Percentiles rank a stretch among this genome's conserved stretches.
phyloP scores from a whole-genome alignment of 1,140 invertebrate species.

The Drosophila nigrodunni region DNA sequence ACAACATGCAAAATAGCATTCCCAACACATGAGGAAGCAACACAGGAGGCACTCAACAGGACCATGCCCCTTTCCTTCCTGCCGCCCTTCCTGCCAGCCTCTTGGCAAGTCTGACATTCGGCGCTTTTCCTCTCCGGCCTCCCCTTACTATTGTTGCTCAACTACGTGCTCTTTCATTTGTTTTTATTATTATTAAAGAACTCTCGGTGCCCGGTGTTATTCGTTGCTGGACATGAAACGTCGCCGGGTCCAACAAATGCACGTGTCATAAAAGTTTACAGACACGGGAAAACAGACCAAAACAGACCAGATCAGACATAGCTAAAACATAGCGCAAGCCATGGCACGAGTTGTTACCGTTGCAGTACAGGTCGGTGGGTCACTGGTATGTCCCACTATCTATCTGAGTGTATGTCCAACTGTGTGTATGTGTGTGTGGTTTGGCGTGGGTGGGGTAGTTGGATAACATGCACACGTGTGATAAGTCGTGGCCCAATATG shows the following conservation, averaged over 20 bases:
- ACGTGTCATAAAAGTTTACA: conserved; percentile 82
- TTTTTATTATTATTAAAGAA: conserved; percentile 83
- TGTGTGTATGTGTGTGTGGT: conserved; percentile 24
- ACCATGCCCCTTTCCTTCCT: conserved; percentile 13
- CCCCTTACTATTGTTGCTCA: conserved; percentile 50
- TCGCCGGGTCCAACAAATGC: conserved; percentile 50
- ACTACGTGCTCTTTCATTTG: conserved; percentile 80
- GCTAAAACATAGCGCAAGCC: conserved; percentile 23
- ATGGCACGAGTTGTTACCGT: conserved; percentile 52
- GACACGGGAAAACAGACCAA: conserved; percentile 42
- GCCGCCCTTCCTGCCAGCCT: neutral
- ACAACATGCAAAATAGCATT: conserved; percentile 75
- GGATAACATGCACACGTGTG: conserved; percentile 56
- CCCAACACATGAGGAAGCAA: conserved; percentile 58
- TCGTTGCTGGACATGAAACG: conserved; percentile 56
- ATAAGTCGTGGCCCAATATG: conserved; percentile 78
- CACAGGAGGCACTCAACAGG: conserved; percentile 25
- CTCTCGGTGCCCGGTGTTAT: conserved; percentile 64
- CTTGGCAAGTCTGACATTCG: too few relatives aligned
- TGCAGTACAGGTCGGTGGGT: conserved; percentile 50
- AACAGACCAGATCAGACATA: neutral
- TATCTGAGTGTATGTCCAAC: neutral
- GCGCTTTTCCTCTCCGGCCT: conserved; percentile 10
- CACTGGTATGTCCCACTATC: conserved; percentile 26
- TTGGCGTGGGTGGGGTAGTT: conserved; percentile 4